Evolutionary conservation across 92 coral and sea anemone genomes (phyloP), one percentile per base, ranked within the genome.

Genomic region (Porites cylindrica): DNA sequence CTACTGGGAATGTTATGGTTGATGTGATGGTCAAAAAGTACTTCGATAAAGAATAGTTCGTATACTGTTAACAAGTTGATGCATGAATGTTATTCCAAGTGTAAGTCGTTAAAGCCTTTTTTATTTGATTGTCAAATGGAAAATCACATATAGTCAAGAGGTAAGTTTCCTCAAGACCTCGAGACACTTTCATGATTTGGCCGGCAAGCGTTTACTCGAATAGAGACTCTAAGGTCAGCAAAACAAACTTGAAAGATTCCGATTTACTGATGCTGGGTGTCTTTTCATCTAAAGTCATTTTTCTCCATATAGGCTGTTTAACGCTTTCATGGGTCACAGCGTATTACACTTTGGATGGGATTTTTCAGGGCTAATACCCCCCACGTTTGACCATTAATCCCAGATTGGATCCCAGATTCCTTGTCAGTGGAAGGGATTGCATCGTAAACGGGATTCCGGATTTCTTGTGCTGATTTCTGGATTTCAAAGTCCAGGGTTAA

Each of bases 1-100:
- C 82, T 12, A 83, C 85, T 47, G 95, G 93, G 9, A 80, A 92
- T 11, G 65, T 47, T 53, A 61, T 82, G 7, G 50, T 77, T 69
- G 77, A 71, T 43, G 52, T 92, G 76, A 14, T 64, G 6, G 54
- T 43, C n/a, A 61, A 69, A 47, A 38, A 56, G 32, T 83, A 83
- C 66, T 20, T 80, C 5, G 61, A 80, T 51, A 17, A 51, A 64
- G 64, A 80, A 80, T 65, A 80, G 23, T 50, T n/a, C 9, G 50
- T 8, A 12, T 4, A 38, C 0, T 3, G 47, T 62, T 62, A 62
- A 62, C 16, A 8, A 62, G 16, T 62, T 62, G 66, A 62, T 62
- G 66, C 66, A 62, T 62, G 7, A 10, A 13, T 62, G 66, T 62
- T 62, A 62, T 62, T 10, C 66, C 19, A 62, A 62, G 66, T 62